These are phyloP conservation scores for Pammene aurita DNA, from an alignment of 2,888 invertebrate species.

Conservation along the genomic window DNA sequence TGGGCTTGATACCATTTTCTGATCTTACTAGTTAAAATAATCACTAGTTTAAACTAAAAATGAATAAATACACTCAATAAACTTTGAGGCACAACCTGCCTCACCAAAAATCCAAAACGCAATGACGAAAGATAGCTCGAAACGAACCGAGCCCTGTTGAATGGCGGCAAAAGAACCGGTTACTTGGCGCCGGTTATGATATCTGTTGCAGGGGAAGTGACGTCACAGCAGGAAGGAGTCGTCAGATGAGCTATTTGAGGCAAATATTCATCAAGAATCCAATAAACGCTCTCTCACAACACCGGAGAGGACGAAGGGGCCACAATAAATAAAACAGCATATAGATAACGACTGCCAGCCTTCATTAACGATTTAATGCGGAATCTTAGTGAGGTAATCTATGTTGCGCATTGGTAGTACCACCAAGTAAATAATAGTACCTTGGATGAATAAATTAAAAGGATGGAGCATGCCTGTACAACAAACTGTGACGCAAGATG, in stretches of 20 bases:
- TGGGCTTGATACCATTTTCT: neutral
- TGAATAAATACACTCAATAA: no score
- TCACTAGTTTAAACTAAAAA: no score
- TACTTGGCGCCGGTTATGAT: neutral
- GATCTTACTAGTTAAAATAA: neutral
- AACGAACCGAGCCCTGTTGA: neutral
- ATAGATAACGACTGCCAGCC: no score
- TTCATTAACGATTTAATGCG: no score
- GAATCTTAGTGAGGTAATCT: no score
- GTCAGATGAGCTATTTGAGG: slow-evolving; percentile 1
- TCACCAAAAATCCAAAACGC: neutral
- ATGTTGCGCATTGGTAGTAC: no score
- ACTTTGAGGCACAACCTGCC: no score
- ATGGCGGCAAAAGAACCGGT: neutral
- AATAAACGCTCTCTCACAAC: slow-evolving; percentile 10
- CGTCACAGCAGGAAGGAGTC: neutral
- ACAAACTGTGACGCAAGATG: no score
- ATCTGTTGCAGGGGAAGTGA: neutral
- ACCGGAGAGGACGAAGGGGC: slow-evolving; percentile 5
- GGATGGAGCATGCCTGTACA: no score
- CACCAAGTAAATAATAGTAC: no score
- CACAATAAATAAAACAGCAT: no score
- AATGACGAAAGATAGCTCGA: neutral
- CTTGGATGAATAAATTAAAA: no score
- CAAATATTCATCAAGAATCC: slow-evolving; percentile 8